Conservation (phyloP, 92 coral and sea anemone genomes). For the Zoanthus sociatus region DNA sequence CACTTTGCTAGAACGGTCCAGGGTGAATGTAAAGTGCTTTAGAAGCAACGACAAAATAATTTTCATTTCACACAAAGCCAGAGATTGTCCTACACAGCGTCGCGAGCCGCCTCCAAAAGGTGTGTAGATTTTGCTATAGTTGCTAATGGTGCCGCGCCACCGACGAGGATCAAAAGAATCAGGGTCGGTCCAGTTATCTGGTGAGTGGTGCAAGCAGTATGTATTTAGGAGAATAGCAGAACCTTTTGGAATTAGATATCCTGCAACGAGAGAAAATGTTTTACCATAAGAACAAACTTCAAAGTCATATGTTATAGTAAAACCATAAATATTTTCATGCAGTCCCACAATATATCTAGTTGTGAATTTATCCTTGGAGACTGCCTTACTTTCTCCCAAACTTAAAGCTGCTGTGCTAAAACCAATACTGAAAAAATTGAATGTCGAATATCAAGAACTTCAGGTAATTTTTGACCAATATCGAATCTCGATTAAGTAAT, state of each 20-base stretch:
- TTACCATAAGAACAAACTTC: background rate
- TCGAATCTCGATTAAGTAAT: too few relatives aligned
- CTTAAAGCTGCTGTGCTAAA: too few relatives aligned
- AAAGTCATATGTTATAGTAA: too few relatives aligned
- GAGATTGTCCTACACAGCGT: slow-evolving; percentile 67
- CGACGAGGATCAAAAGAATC: slow-evolving; percentile 66
- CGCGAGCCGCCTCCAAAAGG: slow-evolving; percentile 70
- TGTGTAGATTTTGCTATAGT: slow-evolving; percentile 32
- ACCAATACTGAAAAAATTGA: too few relatives aligned
- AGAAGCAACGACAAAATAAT: slow-evolving; percentile 57
- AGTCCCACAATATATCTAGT: too few relatives aligned
- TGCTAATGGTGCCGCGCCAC: slow-evolving; percentile 48
- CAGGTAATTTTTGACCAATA: too few relatives aligned
- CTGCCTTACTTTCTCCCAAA: too few relatives aligned
- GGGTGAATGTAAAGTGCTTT: slow-evolving; percentile 46
- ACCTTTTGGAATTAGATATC: slow-evolving; percentile 62
- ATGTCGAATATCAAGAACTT: too few relatives aligned
- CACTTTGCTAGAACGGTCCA: slow-evolving; percentile 52
- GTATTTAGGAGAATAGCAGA: slow-evolving; percentile 60
- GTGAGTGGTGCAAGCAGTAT: slow-evolving; percentile 58
- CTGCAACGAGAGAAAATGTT: slow-evolving; percentile 28
- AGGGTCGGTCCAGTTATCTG: slow-evolving; percentile 48
- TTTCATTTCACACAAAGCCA: slow-evolving; percentile 67
- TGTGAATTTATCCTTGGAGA: too few relatives aligned
- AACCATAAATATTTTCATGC: too few relatives aligned